These are phyloP conservation scores for Pseudomugil tenellus DNA, from an alignment of 2,797 vertebrate species.

Conservation along the genomic window DNA sequence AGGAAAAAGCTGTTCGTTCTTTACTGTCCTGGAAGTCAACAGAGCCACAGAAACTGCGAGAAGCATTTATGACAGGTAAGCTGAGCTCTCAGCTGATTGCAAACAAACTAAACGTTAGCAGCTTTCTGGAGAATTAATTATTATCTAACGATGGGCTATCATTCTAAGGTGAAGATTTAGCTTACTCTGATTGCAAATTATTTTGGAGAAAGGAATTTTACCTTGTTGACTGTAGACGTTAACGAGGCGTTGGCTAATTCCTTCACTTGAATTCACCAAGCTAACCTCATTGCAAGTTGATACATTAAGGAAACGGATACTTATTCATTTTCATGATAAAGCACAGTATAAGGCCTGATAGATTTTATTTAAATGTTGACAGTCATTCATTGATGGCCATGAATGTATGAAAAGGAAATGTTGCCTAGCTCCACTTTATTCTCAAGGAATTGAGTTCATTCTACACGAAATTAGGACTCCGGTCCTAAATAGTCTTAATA, in stretches of 20 bases:
- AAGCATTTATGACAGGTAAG: constrained; percentile 77
- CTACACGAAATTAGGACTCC: too few relatives aligned
- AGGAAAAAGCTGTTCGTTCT: not conserved
- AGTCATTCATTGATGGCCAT: not conserved
- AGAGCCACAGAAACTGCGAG: constrained; percentile 41
- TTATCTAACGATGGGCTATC: not conserved
- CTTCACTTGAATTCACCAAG: constrained; percentile 10
- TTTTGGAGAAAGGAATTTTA: too few relatives aligned
- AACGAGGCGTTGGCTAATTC: not conserved
- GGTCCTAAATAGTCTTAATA: too few relatives aligned
- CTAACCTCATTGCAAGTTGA: constrained; percentile 36
- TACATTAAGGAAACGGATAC: not conserved
- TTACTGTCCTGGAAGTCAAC: not conserved
- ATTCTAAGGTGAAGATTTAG: not conserved
- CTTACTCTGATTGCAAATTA: not conserved
- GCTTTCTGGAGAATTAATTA: constrained; percentile 5
- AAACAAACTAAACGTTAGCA: constrained; percentile 50
- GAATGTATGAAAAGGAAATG: not conserved
- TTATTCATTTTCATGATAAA: not conserved
- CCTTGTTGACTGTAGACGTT: not conserved
- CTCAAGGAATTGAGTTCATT: too few relatives aligned
- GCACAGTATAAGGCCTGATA: not conserved
- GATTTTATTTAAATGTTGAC: not conserved
- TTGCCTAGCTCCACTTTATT: not conserved
- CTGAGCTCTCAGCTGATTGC: constrained; percentile 68